Evolutionary conservation across 2,888 invertebrate genomes (phyloP), one percentile per base, ranked within the genome.

Genomic region (Xylocampa areola): DNA sequence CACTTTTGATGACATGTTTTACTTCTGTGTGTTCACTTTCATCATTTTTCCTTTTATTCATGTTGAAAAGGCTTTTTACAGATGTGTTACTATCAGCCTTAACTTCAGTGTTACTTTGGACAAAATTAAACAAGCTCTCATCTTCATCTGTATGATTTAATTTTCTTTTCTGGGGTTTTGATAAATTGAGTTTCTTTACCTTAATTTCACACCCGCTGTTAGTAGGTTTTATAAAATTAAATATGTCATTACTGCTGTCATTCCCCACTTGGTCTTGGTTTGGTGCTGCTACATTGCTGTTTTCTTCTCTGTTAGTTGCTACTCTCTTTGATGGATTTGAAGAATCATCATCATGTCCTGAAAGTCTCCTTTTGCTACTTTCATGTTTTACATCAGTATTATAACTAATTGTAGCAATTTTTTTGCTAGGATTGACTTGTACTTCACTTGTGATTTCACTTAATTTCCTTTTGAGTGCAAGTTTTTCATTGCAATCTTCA

Each of bases 121-220:
- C 80, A 86, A 94, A 94, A 75, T 93, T 91, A 65, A 93, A 94
- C 51, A 92, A 78, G 55, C 88, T 82, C 47, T 87, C 89, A 53
- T 90, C 90, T 76, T 88, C 85, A 68, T 78, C 76, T 49, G 79
- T 68, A 52, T 73, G 70, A 62, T 83, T 77, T 17, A 85, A 62
- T 76, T 90, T 91, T 44, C 89, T 85, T 72, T 91, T 92, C 33
- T 80, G 77, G 47, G 89, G 89, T 68, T 88, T 89, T 14, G 79
- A 58, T 59, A 89, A 81, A 74, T 87, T 90, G n/a, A 91, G 76
- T 68, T 83, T 87, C 52, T 86, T 88, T 33, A 72, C 66, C 61
- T 73, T 67, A 58, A 47, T 66, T 51, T 60, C 65, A 58, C 48
- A 53, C 43, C 49, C 61, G 62, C 55, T 76, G 6, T 72, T 68